These are phyloP conservation scores for Bostrychus sinensis DNA, from an alignment of 2,113 vertebrate genomes.

Conservation along the genomic window DNA sequence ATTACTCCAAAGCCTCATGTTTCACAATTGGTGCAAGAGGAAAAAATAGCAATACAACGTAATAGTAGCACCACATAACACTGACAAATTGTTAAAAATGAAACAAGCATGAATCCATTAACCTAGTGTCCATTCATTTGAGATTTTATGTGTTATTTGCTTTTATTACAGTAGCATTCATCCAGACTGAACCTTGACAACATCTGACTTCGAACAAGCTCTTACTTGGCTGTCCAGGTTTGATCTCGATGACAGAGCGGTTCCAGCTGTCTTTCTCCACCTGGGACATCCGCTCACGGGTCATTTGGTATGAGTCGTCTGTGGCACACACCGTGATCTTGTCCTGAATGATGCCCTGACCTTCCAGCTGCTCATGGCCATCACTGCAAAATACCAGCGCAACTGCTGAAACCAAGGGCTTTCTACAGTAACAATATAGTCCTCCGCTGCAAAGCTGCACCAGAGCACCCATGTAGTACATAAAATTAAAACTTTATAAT, in stretches of 20 bases:
- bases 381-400: slow-evolving; percentile 54
- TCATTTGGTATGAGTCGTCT: slow-evolving; percentile 82
- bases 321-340: slow-evolving; percentile 88
- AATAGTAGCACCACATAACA: too few relatives aligned
- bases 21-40: too few relatives aligned
- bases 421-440: slow-evolving; percentile 19
- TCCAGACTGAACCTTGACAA: not conserved
- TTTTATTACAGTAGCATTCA: not conserved
- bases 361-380: slow-evolving; percentile 77
- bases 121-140: too few relatives aligned
- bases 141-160: too few relatives aligned
- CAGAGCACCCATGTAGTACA: not conserved
- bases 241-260: slow-evolving; percentile 79
- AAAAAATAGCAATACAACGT: too few relatives aligned
- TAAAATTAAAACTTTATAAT: slow-evolving; percentile 17
- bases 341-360: slow-evolving; percentile 85
- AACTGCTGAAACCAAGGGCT: not conserved
- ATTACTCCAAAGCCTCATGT: too few relatives aligned
- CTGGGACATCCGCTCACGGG: slow-evolving; percentile 77
- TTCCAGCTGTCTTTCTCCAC: slow-evolving; percentile 83
- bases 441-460: slow-evolving; percentile 4
- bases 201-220: not conserved
- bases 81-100: not conserved
- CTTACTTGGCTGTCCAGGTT: slow-evolving; percentile 77
- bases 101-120: not conserved